Base-by-base conservation (phyloP, 2,113 vertebrate genomes). In the Mormyrus lacerda region DNA sequence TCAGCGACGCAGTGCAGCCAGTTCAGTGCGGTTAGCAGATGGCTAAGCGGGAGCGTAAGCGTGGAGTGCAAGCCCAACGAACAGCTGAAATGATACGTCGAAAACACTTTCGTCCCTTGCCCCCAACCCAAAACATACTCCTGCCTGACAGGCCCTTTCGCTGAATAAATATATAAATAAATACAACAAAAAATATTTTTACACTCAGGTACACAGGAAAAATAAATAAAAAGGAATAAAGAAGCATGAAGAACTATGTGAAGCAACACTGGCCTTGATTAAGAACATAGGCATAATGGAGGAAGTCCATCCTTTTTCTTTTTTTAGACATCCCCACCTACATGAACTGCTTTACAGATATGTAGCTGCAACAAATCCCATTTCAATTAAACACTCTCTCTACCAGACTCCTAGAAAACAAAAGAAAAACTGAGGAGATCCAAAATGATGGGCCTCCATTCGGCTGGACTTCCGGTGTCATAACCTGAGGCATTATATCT, bases 161-260 rank as follows among this genome's bases (percentile, higher is more conserved):
- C 9, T 61, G 51, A 89, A 90, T 90, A 89, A 88, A 90, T 85
- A 88, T 76, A 90, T 86, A 73, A 47, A 89, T 90, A 79, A 87
- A 82, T 82, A 90, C 48, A 90, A 55, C 51, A 31, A 88, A 88
- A 55, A 76, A 65, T 61, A 84, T 90, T 47, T 89, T 39, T 19
- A 79, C 48, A 83, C 88, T 31, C 88, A 47, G 48, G 35, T 58
- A 84, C 51, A 89, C 50, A 47, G 44, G 48, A n/a, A 61, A 55
- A 89, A 85, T 48, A 88, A 85, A 90, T 83, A 88, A 55, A 76
- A 27, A 11, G 35, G 2, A 87, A 65, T 9, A 48, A 45, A 53
- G 9, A 19, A 83, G 73, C 39, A 53, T 7, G 5, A 44, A 48
- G 82, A 82, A 85, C 15, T 42, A 76, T 47, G 84, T 85, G 4